Percentiles rank a stretch among this genome's conserved stretches.
Evolutionary conservation across 1,140 invertebrate species (phyloP).

Genomic region (Eurosta solidaginis): DNA sequence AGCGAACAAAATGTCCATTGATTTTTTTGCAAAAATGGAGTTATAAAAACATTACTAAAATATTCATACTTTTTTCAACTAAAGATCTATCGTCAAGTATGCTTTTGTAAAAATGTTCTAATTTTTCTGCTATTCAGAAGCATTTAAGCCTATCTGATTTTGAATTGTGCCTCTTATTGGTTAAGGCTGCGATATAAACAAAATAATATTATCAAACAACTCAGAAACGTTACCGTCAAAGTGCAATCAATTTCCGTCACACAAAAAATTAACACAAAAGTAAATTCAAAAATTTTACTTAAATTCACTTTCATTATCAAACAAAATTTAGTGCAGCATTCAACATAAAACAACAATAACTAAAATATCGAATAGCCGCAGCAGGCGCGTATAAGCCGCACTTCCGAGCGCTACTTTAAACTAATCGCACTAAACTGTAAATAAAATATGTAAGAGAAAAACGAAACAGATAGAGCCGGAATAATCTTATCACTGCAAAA

Average conservation of each 20-base stretch:
- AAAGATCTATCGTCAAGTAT: too few species aligned
- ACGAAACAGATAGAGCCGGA: too few species aligned
- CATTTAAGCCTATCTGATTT: too few species aligned
- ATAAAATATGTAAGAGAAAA: background rate
- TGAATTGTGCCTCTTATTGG: too few species aligned
- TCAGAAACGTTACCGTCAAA: background rate
- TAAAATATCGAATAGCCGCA: background rate
- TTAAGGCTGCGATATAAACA: too few species aligned
- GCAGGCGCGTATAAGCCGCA: background rate
- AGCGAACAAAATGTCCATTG: too few species aligned
- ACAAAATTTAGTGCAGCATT: background rate
- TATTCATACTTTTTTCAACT: too few species aligned
- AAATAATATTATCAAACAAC: too few species aligned
- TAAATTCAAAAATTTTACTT: background rate
- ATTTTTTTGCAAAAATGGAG: too few species aligned
- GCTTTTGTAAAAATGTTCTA: too few species aligned
- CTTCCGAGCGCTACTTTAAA: background rate
- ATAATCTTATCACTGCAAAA: conserved; percentile 8
- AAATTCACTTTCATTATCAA: background rate
- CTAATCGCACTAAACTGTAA: background rate
- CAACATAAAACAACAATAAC: background rate
- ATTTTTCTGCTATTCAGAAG: too few species aligned
- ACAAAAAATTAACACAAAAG: background rate
- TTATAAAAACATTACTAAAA: too few species aligned
- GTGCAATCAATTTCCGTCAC: background rate